Conservation (phyloP, 2,797 vertebrate genomes). For the Lates japonicus region DNA sequence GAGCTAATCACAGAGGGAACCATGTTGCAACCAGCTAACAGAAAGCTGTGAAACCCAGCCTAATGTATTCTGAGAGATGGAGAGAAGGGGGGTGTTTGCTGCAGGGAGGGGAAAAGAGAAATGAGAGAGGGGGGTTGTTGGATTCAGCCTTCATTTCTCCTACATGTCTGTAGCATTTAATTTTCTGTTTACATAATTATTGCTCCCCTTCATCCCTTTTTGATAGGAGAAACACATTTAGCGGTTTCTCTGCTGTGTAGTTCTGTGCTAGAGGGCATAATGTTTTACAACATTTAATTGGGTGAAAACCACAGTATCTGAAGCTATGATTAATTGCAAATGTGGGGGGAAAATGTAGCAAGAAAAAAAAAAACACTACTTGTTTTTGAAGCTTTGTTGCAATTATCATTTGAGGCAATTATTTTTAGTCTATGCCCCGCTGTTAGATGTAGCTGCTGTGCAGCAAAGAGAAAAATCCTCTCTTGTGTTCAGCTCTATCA, state of each 20-base stretch:
- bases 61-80: slow-evolving; percentile 58
- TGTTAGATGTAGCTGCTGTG: slow-evolving; percentile 53
- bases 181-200: slow-evolving; percentile 80
- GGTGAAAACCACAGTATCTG: slow-evolving; percentile 67
- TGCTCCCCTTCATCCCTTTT: slow-evolving; percentile 65
- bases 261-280: slow-evolving; percentile 61
- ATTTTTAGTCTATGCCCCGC: slow-evolving; percentile 56
- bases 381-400: slow-evolving; percentile 72
- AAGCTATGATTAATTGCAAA: slow-evolving; percentile 77
- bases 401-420: slow-evolving; percentile 80
- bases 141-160: slow-evolving; percentile 60
- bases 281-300: slow-evolving; percentile 76
- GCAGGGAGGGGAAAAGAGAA: slow-evolving; percentile 26
- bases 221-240: slow-evolving; percentile 70
- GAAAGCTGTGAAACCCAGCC: slow-evolving; percentile 32
- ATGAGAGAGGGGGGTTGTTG: neutral
- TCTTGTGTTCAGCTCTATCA: slow-evolving; percentile 51
- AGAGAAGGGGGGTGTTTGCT: neutral
- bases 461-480: slow-evolving; percentile 32
- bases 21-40: slow-evolving; percentile 57
- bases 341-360: slow-evolving; percentile 25
- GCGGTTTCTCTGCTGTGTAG: slow-evolving; percentile 44
- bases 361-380: slow-evolving; percentile 27
- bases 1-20: slow-evolving; percentile 70
- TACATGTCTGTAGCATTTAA: slow-evolving; percentile 71